Conservation (phyloP, 2,888 invertebrate species). For the Ornithoptera priamus region DNA sequence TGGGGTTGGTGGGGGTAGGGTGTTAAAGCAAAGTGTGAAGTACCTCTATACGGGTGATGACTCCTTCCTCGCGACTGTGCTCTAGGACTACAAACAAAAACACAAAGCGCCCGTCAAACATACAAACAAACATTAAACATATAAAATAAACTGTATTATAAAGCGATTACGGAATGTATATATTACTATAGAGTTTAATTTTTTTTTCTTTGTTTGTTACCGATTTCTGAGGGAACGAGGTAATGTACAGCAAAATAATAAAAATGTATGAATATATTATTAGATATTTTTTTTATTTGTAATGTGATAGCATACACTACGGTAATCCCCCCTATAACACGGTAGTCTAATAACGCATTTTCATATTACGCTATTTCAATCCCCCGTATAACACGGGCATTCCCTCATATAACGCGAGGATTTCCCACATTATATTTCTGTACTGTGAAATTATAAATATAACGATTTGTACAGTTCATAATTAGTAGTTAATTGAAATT, state of each 20-base stretch:
- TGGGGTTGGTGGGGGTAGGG: not conserved
- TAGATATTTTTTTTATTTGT: no score
- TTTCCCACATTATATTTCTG: no score
- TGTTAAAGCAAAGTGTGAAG: constrained; percentile 68
- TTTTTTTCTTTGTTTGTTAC: not conserved
- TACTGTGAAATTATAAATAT: no score
- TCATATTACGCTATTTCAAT: no score
- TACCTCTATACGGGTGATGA: constrained; percentile 81
- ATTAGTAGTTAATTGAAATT: no score
- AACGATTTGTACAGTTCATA: no score
- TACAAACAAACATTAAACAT: constrained; percentile 61
- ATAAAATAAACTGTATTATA: constrained; percentile 53
- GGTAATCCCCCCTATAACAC: no score
- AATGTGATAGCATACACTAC: no score
- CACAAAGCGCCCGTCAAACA: constrained; percentile 78
- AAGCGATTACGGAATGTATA: constrained; percentile 38
- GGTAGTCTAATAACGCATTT: no score
- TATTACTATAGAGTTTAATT: constrained; percentile 2
- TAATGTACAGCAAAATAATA: constrained; percentile 6
- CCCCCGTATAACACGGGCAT: no score
- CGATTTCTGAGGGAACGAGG: not conserved
- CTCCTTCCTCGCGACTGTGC: constrained; percentile 80
- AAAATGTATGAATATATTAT: not conserved
- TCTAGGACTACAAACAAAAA: constrained; percentile 80
- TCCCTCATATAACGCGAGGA: no score